Conservation (phyloP, 2,888 invertebrate species). For the Apotomis turbidana region DNA sequence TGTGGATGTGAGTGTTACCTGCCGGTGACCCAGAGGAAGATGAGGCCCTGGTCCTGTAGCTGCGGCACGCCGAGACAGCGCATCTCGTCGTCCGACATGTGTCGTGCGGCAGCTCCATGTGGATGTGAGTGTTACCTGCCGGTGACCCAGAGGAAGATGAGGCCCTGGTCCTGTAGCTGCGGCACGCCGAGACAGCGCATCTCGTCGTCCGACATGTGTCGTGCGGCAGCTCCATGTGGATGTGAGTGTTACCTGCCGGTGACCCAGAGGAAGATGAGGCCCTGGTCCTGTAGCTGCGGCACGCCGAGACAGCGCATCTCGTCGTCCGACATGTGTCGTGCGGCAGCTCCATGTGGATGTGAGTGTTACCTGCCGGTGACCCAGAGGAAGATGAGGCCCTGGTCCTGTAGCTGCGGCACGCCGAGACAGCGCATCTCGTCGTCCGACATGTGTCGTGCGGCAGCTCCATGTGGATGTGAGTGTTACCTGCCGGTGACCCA, state of each 20-base stretch:
- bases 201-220: constrained; percentile 94
- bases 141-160: constrained; percentile 99
- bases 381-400: constrained; percentile 98
- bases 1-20: constrained; percentile 92
- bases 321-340: constrained; percentile 99
- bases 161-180: constrained; percentile 96
- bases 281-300: constrained; percentile 95
- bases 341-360: constrained; percentile 96
- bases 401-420: constrained; percentile 95
- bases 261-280: constrained; percentile 98
- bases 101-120: constrained; percentile 99
- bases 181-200: constrained; percentile 90
- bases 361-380: constrained; percentile 92
- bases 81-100: constrained; percentile 99
- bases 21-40: constrained; percentile 99
- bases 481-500: constrained; percentile 96
- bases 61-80: constrained; percentile 96
- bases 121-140: constrained; percentile 92
- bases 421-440: constrained; percentile 97
- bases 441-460: constrained; percentile 99
- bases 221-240: constrained; percentile 99
- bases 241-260: constrained; percentile 90
- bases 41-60: constrained; percentile 97
- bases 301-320: constrained; percentile 97
- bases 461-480: constrained; percentile 93